Evolutionary conservation across 2,797 vertebrate genomes (phyloP), one percentile per base, ranked within the genome.

Genomic region (Falco cherrug): DNA sequence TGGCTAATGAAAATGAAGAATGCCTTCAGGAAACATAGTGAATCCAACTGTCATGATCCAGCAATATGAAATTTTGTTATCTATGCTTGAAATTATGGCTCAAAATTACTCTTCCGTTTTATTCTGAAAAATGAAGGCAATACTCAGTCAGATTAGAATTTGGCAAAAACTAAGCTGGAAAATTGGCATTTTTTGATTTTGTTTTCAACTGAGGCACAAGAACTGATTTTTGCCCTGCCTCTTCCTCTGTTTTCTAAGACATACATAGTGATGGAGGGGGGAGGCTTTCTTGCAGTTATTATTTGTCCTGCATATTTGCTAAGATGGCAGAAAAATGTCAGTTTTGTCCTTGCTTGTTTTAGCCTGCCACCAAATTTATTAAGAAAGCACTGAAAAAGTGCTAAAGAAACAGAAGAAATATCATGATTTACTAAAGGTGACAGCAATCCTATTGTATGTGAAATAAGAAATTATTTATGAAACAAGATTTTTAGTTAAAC

Each of bases 1-100:
- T 93, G 73, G 59, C 77, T 79, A 94, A 59, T 41, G 67, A 84
- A 94, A 93, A 82, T 82, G 83, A 90, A 60, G 41, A 68, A 84
- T 87, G 59, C 74, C 51, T 88, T 87, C 61, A 71, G 86, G 56
- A 92, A 75, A 69, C 28, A 17, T 3, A 80, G 25, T 65, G 50
- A 75, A 75, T 87, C 59, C 83, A 84, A 11, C 25, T 59, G 19
- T 87, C 53, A 43, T 53, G 37, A 93, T 64, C 47, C 57, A 60
- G 15, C 16, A 6, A 68, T 37, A 24, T 71, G 73, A 92, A 82
- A 68, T 76, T 91, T 73, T 84, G 24, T 76, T 84, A 84, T 48
- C 53, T 41, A 15, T 79, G 13, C 64, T 90, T 50, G 29, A 93
- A 89, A 61, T 80, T 87, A 28, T 95, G 51, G 21, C 60, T 85